Base-by-base conservation (phyloP, 2,888 invertebrate species). In the Torymus texanus region DNA sequence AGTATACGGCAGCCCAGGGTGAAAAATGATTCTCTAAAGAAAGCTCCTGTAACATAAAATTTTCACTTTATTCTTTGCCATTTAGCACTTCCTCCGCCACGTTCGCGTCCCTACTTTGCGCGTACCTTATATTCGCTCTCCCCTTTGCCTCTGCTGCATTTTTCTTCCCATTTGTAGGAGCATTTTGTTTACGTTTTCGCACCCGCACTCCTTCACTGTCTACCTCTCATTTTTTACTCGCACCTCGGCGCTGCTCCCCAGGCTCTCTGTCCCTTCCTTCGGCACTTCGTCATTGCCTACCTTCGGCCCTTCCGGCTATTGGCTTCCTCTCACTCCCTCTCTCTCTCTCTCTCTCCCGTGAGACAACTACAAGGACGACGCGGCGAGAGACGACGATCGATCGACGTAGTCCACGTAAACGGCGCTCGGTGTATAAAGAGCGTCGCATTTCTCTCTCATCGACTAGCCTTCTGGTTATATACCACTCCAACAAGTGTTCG, bases 401-500 rank as follows among this genome's bases (percentile, higher is more conserved):
- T 77, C 68, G 68, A 18, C n/a, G 21, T 2, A 24, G 63, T 16
- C 58, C 8, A 14, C 58, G 16, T 4, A 11, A 29, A 41, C 8
- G 41, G 1, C 55, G 58, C 24, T 41, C 1, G 16, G 65, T 41
- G 11, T 79, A 76, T 67, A 80, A 77, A 80, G 77, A 29, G 77
- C 68, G 29, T n/a, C 80, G 70, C 74, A 74, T 80, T 77, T 77
- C 77, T 80, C 75, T 75, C 74, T 68, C 73, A 76, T 73, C 59
- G 76, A 77, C 72, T 72, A 14, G 29, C 53, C 41, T 29, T 14
- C 66, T 66, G 58, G 66, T 66, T 66, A 59, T 58, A 56, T 58
- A 56, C 21, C 73, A 68, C 59, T 80, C 80, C 72, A 80, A 80
- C 73, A 80, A 74, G 80, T 80, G 80, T 73, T 68, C 61, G 73